A percentile compares a stretch with the other conserved stretches of the same genome.
These are phyloP conservation scores for Nasonia oneida DNA, from an alignment of 2,888 invertebrate genomes.

Conservation along the genomic window DNA sequence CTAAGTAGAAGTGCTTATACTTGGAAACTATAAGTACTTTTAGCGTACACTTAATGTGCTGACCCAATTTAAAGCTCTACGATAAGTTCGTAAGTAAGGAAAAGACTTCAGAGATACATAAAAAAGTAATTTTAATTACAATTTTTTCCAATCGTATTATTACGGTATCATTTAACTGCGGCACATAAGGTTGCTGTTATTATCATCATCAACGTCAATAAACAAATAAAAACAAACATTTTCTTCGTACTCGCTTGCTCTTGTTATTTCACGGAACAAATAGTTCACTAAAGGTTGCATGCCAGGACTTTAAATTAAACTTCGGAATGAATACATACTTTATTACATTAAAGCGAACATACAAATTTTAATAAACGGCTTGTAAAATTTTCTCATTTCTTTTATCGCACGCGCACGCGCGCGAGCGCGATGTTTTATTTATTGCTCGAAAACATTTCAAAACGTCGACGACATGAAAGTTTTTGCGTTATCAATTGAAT, in stretches of 20 bases:
- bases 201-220: neutral
- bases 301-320: constrained; percentile 39
- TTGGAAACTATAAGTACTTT: constrained; percentile 57
- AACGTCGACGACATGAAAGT: constrained; percentile 34
- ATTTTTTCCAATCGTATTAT: neutral
- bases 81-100: constrained; percentile 37
- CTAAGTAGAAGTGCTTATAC: constrained; percentile 48
- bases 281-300: constrained; percentile 24
- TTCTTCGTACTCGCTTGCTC: neutral
- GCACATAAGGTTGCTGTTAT: neutral
- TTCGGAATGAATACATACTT: constrained; percentile 41
- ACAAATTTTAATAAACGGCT: constrained; percentile 48
- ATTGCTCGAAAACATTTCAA: constrained; percentile 44
- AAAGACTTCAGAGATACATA: constrained; percentile 16
- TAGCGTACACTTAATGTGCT: constrained; percentile 49
- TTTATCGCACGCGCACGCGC: constrained; percentile 15
- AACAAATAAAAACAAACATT: neutral
- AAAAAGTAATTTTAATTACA: constrained; percentile 42
- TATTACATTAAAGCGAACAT: constrained; percentile 45
- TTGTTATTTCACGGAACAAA: constrained; percentile 15
- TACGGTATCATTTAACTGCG: neutral
- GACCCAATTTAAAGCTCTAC: constrained; percentile 53
- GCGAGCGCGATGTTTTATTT: constrained; percentile 40
- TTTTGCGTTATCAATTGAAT: constrained; percentile 49
- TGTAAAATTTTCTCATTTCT: constrained; percentile 44